Conservation (phyloP, 1,140 invertebrate species). For the Alviniconcha marisindica region DNA sequence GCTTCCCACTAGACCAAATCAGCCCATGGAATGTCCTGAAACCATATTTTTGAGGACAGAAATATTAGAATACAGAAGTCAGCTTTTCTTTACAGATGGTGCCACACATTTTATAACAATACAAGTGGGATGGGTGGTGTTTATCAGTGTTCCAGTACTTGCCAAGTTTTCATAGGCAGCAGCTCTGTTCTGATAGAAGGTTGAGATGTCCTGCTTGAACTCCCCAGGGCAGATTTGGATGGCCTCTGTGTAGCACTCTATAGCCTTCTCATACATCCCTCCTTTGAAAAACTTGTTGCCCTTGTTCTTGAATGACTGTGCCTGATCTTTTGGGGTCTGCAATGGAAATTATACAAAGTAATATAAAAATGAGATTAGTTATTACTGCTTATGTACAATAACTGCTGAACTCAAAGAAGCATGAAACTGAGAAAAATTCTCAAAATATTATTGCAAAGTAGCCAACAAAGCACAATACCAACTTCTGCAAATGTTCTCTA, state of each 20-base stretch:
- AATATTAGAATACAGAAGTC: too few species aligned
- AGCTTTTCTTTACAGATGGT: too few species aligned
- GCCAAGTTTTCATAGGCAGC: constrained; percentile 95
- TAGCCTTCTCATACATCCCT: constrained; percentile 92
- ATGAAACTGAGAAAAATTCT: neutral
- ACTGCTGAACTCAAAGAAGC: neutral
- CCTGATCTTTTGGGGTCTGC: constrained; percentile 81
- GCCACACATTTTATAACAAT: too few species aligned
- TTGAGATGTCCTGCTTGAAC: constrained; percentile 86
- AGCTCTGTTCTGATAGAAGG: constrained; percentile 96
- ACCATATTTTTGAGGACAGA: too few species aligned
- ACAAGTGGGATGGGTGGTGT: too few species aligned
- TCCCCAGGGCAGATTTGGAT: constrained; percentile 87
- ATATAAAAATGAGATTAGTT: neutral
- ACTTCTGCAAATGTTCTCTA: too few species aligned
- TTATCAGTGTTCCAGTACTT: too few species aligned
- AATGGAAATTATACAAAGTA: constrained; percentile 53
- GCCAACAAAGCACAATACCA: too few species aligned
- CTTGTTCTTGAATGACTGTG: constrained; percentile 87
- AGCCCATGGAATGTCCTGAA: too few species aligned
- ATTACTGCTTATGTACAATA: neutral
- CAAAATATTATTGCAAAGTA: too few species aligned
- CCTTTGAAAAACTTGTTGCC: constrained; percentile 93
- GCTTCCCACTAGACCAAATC: too few species aligned
- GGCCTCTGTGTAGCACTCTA: constrained; percentile 90